These are phyloP conservation scores for Drosophila recens DNA, from an alignment of 2,888 invertebrate species.

Conservation along the genomic window DNA sequence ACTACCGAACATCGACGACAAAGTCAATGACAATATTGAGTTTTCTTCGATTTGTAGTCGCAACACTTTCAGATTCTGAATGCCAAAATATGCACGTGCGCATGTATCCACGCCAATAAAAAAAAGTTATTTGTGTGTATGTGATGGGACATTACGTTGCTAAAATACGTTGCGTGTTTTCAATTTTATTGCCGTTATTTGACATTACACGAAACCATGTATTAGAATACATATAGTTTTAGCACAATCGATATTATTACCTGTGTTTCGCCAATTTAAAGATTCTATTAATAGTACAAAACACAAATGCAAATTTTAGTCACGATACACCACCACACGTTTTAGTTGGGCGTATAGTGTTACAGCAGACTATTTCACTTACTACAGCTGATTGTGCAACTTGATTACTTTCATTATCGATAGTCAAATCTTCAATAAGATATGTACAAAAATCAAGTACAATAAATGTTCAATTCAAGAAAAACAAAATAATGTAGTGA, in stretches of 20 bases:
- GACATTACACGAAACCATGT: background rate
- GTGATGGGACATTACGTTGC: no score
- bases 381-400: conserved; percentile 63
- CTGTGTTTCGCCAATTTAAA: conserved; percentile 48
- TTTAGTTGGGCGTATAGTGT: conserved; percentile 54
- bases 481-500: conserved; percentile 3
- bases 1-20: no score
- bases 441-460: no score
- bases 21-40: no score
- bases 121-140: no score
- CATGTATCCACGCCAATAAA: no score
- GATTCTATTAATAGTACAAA: conserved; percentile 61
- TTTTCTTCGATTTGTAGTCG: no score
- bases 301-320: conserved; percentile 62
- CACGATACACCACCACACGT: conserved; percentile 72
- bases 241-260: conserved; percentile 43
- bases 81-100: conserved; percentile 39
- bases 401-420: conserved; percentile 44
- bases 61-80: conserved; percentile 76
- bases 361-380: conserved; percentile 57
- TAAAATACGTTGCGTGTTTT: no score
- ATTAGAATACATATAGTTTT: background rate
- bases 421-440: no score
- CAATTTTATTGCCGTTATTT: conserved; percentile 10
- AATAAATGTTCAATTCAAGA: no score